Percentiles rank a stretch among this genome's conserved stretches.
Conservation (phyloP, 2,888 invertebrate species). For the Orthosia gracilis region DNA sequence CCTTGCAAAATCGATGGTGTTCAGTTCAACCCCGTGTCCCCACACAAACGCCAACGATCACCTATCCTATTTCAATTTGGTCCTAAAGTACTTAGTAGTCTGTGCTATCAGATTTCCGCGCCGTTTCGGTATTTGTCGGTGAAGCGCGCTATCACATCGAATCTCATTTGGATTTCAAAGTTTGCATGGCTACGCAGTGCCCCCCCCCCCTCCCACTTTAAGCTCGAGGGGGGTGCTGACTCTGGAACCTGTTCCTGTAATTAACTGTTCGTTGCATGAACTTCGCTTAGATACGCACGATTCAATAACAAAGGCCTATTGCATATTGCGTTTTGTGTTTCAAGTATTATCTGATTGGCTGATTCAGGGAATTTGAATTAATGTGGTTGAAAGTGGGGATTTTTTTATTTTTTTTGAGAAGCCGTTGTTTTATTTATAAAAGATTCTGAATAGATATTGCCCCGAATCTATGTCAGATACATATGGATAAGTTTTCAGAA, state of each 20-base stretch:
- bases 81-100: constrained; percentile 45
- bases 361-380: constrained; percentile 1
- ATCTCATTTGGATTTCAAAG: constrained; percentile 68
- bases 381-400: not conserved
- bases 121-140: constrained; percentile 52
- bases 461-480: not conserved
- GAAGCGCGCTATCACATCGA: constrained; percentile 56
- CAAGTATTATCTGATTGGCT: constrained; percentile 6
- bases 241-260: constrained; percentile 51
- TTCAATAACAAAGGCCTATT: constrained; percentile 33
- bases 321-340: constrained; percentile 21
- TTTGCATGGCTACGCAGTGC: constrained; percentile 63
- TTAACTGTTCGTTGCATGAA: constrained; percentile 52
- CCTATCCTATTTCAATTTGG: constrained; percentile 46
- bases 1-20: not conserved
- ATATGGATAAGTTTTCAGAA: not conserved
- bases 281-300: constrained; percentile 35
- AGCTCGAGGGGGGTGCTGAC: constrained; percentile 29
- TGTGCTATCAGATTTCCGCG: constrained; percentile 49
- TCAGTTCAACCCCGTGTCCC: not conserved
- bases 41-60: constrained; percentile 17
- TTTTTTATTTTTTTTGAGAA: not conserved
- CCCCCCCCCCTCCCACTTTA: constrained; percentile 27
- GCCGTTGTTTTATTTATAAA: not conserved
- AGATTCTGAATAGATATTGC: no score